A percentile compares a stretch with the other conserved stretches of the same genome.
Evolutionary conservation across 2,888 invertebrate genomes (phyloP).

Genomic region (Chrysodeixis includens): DNA sequence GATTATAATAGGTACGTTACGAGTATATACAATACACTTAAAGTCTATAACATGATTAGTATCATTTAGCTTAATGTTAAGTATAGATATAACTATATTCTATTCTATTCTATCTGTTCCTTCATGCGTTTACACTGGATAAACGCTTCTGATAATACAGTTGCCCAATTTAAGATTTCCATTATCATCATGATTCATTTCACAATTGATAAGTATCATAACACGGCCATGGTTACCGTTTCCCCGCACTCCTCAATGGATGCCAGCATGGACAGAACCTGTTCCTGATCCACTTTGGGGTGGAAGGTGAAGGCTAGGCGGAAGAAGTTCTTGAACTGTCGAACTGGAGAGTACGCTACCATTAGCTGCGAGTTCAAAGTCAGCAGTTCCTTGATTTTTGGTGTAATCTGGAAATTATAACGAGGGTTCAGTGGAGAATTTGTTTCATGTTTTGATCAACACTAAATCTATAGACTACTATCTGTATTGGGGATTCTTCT

Average conservation of each 20-base stretch:
- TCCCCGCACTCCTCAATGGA: slow-evolving; percentile 91
- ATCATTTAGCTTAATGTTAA: background rate
- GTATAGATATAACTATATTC: too few species aligned
- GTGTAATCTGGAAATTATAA: slow-evolving; percentile 87
- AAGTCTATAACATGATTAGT: background rate
- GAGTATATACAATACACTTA: background rate
- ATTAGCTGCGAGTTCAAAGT: slow-evolving; percentile 91
- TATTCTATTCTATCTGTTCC: too few species aligned
- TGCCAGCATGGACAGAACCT: slow-evolving; percentile 91
- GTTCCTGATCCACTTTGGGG: slow-evolving; percentile 88
- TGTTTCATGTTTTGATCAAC: too few species aligned
- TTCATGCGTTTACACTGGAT: too few species aligned
- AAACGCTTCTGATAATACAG: background rate
- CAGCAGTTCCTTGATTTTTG: slow-evolving; percentile 92
- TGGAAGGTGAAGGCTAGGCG: slow-evolving; percentile 93
- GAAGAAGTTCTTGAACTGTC: slow-evolving; percentile 92
- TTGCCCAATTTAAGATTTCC: background rate
- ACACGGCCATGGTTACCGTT: slow-evolving; percentile 57
- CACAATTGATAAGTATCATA: slow-evolving; percentile 13
- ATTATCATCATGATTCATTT: background rate
- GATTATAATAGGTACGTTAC: too few species aligned
- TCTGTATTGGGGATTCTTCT: too few species aligned
- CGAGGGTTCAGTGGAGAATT: background rate
- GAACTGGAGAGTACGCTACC: slow-evolving; percentile 94
- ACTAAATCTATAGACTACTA: too few species aligned